A percentile compares a stretch with the other conserved stretches of the same genome.
These are phyloP conservation scores for Bettongia penicillata DNA, from an alignment of 2,113 vertebrate species.

Conservation along the genomic window DNA sequence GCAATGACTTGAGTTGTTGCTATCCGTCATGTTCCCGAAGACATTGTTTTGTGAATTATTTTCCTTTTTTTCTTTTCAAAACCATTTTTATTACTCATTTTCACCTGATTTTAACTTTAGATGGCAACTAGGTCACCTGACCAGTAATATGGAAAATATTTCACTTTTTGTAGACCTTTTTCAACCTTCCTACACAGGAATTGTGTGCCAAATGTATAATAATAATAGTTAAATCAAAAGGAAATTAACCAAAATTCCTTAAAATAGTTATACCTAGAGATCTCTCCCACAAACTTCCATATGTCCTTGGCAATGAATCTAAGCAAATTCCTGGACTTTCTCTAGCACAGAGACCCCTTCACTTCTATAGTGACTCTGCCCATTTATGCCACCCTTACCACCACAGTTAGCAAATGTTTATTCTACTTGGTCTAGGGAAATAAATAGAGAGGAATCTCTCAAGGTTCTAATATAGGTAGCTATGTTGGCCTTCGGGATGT, in stretches of 20 bases:
- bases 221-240: background rate
- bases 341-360: too few species aligned
- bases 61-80: constrained; percentile 22
- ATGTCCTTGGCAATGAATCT: background rate
- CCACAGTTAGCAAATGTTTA: background rate
- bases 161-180: background rate
- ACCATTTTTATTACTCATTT: background rate
- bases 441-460: background rate
- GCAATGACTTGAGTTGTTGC: background rate
- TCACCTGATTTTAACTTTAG: background rate
- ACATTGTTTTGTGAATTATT: background rate
- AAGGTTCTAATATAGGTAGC: background rate
- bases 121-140: background rate
- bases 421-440: background rate
- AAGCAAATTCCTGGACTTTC: background rate
- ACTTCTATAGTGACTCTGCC: background rate
- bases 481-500: background rate
- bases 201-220: background rate
- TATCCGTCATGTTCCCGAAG: background rate
- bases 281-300: background rate
- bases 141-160: background rate
- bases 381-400: background rate
- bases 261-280: background rate
- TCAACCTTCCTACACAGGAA: background rate
- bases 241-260: background rate